phyloP scores from a whole-genome alignment of 2,888 invertebrate genomes.

The Blera fallax region DNA sequence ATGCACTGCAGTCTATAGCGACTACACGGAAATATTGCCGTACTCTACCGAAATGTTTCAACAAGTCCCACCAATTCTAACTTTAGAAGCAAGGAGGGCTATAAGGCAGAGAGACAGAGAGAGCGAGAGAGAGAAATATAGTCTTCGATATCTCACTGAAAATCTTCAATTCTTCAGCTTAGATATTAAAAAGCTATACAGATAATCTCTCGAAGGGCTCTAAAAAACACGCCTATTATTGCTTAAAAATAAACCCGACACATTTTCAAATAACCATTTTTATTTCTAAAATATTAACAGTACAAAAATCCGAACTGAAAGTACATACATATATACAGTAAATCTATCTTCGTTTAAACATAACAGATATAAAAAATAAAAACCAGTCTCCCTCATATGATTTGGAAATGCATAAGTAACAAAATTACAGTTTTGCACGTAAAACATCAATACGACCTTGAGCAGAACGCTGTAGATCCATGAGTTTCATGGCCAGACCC shows the following conservation, averaged over 20 bases:
- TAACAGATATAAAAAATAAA: not conserved
- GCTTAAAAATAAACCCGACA: not conserved
- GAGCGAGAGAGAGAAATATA: no score
- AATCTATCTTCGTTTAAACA: not conserved
- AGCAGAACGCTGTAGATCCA: conserved; percentile 90
- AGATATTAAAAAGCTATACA: no score
- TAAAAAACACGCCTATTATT: no score
- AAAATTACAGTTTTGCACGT: conserved; percentile 87
- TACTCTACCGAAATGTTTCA: no score
- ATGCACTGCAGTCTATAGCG: no score
- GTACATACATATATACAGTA: not conserved
- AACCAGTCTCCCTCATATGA: conserved; percentile 7
- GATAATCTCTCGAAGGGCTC: no score
- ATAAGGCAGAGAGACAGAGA: no score
- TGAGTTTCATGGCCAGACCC: conserved; percentile 97
- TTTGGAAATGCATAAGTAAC: conserved; percentile 23
- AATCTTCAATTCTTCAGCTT: no score
- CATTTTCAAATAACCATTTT: conserved; percentile 22
- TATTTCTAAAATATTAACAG: conserved; percentile 34
- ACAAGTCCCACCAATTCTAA: no score
- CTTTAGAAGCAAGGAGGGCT: no score
- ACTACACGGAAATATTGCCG: no score
- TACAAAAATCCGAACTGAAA: conserved; percentile 37
- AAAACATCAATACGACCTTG: conserved; percentile 88
- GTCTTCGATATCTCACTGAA: no score